Evolutionary conservation across 1,140 invertebrate species (phyloP).

Genomic region (Streblospio benedicti): DNA sequence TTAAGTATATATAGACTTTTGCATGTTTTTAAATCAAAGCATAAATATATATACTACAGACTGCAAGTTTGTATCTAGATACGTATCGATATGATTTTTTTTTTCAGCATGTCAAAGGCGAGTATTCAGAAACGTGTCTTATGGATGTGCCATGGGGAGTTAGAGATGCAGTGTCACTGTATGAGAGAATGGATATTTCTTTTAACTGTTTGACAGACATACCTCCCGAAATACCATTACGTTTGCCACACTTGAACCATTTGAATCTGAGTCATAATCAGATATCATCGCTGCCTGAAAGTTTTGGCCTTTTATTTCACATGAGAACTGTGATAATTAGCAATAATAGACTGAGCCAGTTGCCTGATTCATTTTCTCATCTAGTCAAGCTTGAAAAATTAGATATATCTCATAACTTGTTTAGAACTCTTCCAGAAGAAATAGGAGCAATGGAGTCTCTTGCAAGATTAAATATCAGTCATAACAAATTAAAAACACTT

Average conservation of each 20-base stretch:
- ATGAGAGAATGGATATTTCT: slow-evolving; percentile 36
- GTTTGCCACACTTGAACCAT: slow-evolving; percentile 40
- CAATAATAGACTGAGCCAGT: slow-evolving; percentile 32
- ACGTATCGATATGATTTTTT: too few species aligned
- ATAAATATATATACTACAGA: too few species aligned
- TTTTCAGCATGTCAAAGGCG: slow-evolving; percentile 36
- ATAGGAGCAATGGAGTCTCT: slow-evolving; percentile 39
- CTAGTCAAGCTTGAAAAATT: slow-evolving; percentile 41
- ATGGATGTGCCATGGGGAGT: slow-evolving; percentile 37
- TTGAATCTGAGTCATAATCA: slow-evolving; percentile 44
- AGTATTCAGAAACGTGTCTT: slow-evolving; percentile 28
- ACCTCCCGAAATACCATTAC: slow-evolving; percentile 40
- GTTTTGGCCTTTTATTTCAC: slow-evolving; percentile 44
- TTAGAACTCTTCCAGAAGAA: slow-evolving; percentile 35
- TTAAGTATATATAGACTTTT: too few species aligned
- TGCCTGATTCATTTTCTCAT: slow-evolving; percentile 36
- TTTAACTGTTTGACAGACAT: slow-evolving; percentile 39
- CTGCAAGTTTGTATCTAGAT: too few species aligned
- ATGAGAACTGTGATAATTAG: slow-evolving; percentile 32
- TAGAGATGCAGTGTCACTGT: slow-evolving; percentile 34
- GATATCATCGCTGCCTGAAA: slow-evolving; percentile 36
- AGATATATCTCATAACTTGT: slow-evolving; percentile 42
- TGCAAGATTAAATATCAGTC: slow-evolving; percentile 37
- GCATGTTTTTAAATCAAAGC: too few species aligned
- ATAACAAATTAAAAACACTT: slow-evolving; percentile 39